Base-by-base conservation (phyloP, 2,888 invertebrate species). In the Helicoverpa assulta region DNA sequence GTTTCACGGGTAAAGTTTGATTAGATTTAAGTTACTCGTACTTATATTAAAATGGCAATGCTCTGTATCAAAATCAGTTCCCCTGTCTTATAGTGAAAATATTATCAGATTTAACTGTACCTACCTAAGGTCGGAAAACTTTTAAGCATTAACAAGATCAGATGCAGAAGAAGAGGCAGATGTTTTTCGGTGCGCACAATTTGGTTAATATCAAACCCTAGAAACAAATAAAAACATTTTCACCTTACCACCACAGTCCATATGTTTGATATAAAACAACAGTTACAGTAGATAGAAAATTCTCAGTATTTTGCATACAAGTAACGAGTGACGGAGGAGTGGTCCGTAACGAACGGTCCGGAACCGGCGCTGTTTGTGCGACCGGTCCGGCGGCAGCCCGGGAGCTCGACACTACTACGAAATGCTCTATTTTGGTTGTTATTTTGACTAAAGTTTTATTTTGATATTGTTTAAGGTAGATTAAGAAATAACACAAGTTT, bases 321-420 rank as follows among this genome's bases (percentile, higher is more conserved):
- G 68, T 84, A 82, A 82, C 82, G 80, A 84, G 80, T 82, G 82
- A 73, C 74, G 76, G 55, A 75, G 77, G 80, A 82, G 82, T 76
- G 78, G 75, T 67, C 68, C 83, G 88, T 92, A 92, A 92, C 92
- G 91, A 92, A 85, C 86, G 80, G 84, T 86, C 92, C 92, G 92
- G 92, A 92, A 91, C 90, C 87, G 88, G 81, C 89, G 77, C 71
- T 89, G 86, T 90, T 89, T 88, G 89, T 81, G 75, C 72, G 81
- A 81, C 70, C 62, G 63, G 68, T 58, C 73, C 40, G 55, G 51
- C 55, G 63, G 10, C 29, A 52, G 53, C 0, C 43, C 61, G 43
- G 66, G 80, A 78, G 80, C 53, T 8, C 43, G 56, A 61, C 5
- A 29, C 5, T 6, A 8, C 18, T 18, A 18, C 3, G 7, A 12